A percentile compares a stretch with the other conserved stretches of the same genome.
Conservation (phyloP, 2,888 invertebrate species). For the Eupithecia pulchellata region DNA sequence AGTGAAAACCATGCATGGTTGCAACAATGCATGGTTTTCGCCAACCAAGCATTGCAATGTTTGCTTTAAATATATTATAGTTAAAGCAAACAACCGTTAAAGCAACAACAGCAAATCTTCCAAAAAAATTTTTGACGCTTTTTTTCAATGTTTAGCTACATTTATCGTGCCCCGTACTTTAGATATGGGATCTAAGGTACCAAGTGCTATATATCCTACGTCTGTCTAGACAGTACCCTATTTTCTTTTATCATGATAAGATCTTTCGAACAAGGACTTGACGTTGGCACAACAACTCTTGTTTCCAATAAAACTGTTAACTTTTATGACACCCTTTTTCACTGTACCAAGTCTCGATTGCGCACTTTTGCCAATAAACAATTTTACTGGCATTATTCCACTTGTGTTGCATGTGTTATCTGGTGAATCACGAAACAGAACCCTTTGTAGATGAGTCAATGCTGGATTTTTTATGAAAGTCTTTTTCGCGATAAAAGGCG, state of each 20-base stretch:
- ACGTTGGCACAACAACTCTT: not conserved
- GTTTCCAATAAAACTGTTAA: constrained; percentile 2
- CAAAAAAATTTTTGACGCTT: not conserved
- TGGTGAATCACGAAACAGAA: constrained; percentile 7
- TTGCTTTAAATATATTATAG: no score
- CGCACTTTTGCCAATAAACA: constrained; percentile 11
- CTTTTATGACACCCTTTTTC: constrained; percentile 13
- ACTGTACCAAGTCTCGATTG: constrained; percentile 8
- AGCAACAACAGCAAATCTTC: no score
- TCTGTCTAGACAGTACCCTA: not conserved
- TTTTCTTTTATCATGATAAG: constrained; percentile 3
- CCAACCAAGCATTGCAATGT: no score
- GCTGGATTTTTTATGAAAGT: not conserved
- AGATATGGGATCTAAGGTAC: not conserved
- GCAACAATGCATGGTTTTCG: no score
- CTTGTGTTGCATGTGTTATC: not conserved
- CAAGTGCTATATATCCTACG: not conserved
- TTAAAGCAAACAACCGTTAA: no score
- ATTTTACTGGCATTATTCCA: not conserved
- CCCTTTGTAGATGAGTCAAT: not conserved
- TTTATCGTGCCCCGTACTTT: not conserved
- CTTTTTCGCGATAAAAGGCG: not conserved
- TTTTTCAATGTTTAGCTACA: not conserved
- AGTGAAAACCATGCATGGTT: no score
- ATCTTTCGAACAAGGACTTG: constrained; percentile 3